Percentiles rank a stretch among this genome's conserved stretches.
Conservation (phyloP, 2,888 invertebrate genomes). For the Tenthredo livida region DNA sequence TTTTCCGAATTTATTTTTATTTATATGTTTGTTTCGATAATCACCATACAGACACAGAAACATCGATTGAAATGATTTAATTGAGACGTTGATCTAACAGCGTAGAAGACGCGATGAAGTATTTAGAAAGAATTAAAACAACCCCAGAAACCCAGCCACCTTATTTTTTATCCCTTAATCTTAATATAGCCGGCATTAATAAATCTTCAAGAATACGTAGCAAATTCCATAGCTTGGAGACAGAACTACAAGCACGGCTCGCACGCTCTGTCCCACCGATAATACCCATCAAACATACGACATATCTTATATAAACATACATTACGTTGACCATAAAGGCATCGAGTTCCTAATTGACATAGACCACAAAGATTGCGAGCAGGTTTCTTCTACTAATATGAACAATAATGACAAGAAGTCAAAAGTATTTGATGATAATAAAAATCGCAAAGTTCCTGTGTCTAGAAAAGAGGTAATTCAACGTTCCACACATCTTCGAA, state of each 20-base stretch:
- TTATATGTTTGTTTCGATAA: neutral
- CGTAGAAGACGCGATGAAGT: constrained; percentile 34
- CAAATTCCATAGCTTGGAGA: neutral
- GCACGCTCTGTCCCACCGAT: constrained; percentile 40
- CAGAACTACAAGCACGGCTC: constrained; percentile 38
- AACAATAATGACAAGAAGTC: constrained; percentile 28
- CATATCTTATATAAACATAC: constrained; percentile 38
- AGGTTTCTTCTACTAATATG: constrained; percentile 19
- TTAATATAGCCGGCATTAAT: neutral
- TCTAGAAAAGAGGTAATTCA: neutral
- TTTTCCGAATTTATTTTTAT: neutral
- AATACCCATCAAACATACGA: neutral
- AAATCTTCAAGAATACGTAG: neutral
- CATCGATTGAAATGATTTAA: constrained; percentile 13
- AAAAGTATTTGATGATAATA: neutral
- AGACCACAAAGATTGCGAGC: constrained; percentile 6
- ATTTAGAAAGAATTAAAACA: constrained; percentile 27
- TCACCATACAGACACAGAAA: neutral
- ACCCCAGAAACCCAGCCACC: neutral
- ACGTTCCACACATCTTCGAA: neutral
- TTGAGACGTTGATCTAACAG: constrained; percentile 22
- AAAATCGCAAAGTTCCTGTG: neutral
- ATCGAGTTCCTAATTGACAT: constrained; percentile 13
- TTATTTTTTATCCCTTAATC: constrained; percentile 4
- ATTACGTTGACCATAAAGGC: constrained; percentile 24